Conservation (phyloP, 2,797 vertebrate species). For the Hippopotamyrus pictus region DNA sequence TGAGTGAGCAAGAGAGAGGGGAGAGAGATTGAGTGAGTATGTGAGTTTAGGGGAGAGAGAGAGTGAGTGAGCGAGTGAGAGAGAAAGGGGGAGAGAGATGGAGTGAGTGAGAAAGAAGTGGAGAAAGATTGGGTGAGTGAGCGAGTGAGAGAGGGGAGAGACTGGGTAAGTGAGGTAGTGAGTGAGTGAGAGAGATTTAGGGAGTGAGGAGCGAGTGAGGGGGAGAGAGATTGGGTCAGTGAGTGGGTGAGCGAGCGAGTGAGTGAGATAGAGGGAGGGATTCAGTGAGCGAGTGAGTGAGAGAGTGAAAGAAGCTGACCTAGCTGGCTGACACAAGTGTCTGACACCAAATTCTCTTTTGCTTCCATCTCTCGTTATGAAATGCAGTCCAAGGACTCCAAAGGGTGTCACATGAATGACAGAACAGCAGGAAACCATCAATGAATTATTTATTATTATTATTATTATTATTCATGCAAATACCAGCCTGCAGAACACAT, state of each 20-base stretch:
- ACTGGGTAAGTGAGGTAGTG: no score
- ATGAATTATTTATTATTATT: background rate
- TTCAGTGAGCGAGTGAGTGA: background rate
- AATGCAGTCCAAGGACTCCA: background rate
- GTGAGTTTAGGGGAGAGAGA: background rate
- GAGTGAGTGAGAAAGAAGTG: background rate
- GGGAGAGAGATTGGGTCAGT: background rate
- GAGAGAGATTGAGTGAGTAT: background rate
- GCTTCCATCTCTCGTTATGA: background rate
- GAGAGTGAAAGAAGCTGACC: background rate
- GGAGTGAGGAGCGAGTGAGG: background rate
- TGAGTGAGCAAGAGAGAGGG: background rate
- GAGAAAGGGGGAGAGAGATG: background rate
- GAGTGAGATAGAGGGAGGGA: background rate
- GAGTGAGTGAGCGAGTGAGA: no score
- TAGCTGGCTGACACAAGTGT: background rate
- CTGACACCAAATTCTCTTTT: background rate
- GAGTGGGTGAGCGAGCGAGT: background rate
- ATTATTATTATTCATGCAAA: background rate
- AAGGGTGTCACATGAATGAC: background rate
- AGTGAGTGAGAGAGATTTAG: no score
- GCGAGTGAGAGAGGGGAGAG: no score
- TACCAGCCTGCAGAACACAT: background rate
- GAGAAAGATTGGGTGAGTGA: background rate
- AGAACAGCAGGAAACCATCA: background rate